Evolutionary conservation across 2,888 invertebrate species (phyloP).

Genomic region (Bedellia somnulentella): DNA sequence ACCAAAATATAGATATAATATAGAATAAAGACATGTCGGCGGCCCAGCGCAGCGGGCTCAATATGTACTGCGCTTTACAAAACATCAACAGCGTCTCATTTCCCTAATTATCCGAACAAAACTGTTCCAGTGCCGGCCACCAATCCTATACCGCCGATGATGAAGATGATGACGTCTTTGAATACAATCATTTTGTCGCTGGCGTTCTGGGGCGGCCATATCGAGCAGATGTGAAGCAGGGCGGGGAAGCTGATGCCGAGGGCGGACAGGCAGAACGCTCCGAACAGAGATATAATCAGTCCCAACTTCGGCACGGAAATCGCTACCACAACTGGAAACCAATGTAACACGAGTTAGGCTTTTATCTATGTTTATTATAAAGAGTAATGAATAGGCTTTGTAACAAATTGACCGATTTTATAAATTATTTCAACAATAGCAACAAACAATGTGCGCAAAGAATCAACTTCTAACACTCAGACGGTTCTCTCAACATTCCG

Average conservation of each 20-base stretch:
- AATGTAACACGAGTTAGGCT: no score
- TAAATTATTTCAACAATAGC: no score
- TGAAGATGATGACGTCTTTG: constrained; percentile 59
- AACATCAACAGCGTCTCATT: background rate
- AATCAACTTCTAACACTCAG: no score
- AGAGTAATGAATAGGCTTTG: no score
- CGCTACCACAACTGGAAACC: constrained; percentile 74
- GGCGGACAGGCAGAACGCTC: constrained; percentile 72
- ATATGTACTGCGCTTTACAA: no score
- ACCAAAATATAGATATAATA: no score
- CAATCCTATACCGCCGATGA: constrained; percentile 65
- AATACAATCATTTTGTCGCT: constrained; percentile 26
- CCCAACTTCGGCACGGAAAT: constrained; percentile 70
- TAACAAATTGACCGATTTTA: no score
- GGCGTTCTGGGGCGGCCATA: constrained; percentile 12
- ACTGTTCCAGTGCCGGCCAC: constrained; percentile 69
- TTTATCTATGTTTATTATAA: no score
- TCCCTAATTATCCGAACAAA: constrained; percentile 37
- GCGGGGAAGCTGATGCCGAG: constrained; percentile 76
- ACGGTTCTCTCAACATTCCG: no score
- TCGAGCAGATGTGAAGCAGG: constrained; percentile 72
- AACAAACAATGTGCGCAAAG: no score
- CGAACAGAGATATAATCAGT: constrained; percentile 75
- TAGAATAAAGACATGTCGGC: no score
- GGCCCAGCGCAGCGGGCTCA: no score